phyloP scores from a whole-genome alignment of 2,797 vertebrate species.

The Cetoscarus ocellatus region DNA sequence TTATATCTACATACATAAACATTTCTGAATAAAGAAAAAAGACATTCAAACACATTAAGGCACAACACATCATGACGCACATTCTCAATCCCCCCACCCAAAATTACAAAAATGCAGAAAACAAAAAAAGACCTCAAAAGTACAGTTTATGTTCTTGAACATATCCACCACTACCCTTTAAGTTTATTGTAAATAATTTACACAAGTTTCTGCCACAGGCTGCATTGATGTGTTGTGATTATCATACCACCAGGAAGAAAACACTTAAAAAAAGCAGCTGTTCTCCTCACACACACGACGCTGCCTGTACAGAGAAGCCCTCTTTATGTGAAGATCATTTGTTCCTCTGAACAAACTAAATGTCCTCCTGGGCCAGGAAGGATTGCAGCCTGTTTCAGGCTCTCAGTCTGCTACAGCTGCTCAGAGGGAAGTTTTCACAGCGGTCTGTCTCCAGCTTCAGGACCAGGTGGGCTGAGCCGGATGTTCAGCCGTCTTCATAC shows the following conservation, averaged over 20 bases:
- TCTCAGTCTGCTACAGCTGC: slow-evolving; percentile 43
- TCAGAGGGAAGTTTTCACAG: slow-evolving; percentile 48
- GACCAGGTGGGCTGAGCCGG: slow-evolving; percentile 4
- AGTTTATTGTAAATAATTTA: slow-evolving; percentile 98
- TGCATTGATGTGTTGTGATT: slow-evolving; percentile 78
- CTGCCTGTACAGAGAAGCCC: slow-evolving; percentile 57
- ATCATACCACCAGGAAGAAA: slow-evolving; percentile 73
- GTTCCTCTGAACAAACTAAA: slow-evolving; percentile 37
- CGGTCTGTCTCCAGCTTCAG: slow-evolving; percentile 31
- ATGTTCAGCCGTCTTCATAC: slow-evolving; percentile 23
- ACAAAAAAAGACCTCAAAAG: slow-evolving; percentile 73
- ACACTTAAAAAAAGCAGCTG: slow-evolving; percentile 50
- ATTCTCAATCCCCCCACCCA: slow-evolving; percentile 86
- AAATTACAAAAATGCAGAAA: slow-evolving; percentile 93
- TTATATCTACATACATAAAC: slow-evolving; percentile 87
- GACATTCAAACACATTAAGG: slow-evolving; percentile 95
- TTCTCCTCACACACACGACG: slow-evolving; percentile 39
- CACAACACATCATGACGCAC: slow-evolving; percentile 97
- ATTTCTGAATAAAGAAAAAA: slow-evolving; percentile 91
- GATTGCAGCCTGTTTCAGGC: slow-evolving; percentile 24
- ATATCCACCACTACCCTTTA: slow-evolving; percentile 90
- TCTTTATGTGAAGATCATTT: slow-evolving; percentile 23
- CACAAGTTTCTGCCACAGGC: slow-evolving; percentile 92
- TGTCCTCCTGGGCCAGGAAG: slow-evolving; percentile 25
- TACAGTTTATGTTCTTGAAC: slow-evolving; percentile 78